Evolutionary conservation across 2,797 vertebrate genomes (phyloP).

Genomic region (Lates japonicus): DNA sequence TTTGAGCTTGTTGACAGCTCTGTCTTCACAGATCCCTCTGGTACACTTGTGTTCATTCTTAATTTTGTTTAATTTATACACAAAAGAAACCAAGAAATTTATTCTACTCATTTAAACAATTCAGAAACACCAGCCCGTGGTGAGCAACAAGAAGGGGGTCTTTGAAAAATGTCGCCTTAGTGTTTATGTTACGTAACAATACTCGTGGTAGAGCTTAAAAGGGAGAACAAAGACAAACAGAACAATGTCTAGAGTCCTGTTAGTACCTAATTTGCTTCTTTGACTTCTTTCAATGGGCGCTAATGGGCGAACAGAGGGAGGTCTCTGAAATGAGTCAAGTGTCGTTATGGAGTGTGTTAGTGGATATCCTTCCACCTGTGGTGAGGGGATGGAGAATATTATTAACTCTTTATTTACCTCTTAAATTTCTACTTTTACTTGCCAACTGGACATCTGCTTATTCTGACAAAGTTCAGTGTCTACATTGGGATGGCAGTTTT

Average conservation of each 20-base stretch:
- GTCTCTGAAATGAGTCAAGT: slow-evolving; percentile 9
- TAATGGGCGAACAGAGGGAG: slow-evolving; percentile 35
- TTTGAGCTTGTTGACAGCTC: slow-evolving; percentile 34
- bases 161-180: slow-evolving; percentile 10
- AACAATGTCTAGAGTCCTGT: slow-evolving; percentile 40
- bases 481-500: too few relatives aligned
- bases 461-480: not conserved
- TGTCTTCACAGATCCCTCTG: not conserved
- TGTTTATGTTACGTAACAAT: slow-evolving; percentile 53
- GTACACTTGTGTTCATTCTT: slow-evolving; percentile 1
- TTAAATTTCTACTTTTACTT: not conserved
- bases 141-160: slow-evolving; percentile 17
- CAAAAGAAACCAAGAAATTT: not conserved
- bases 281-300: slow-evolving; percentile 3
- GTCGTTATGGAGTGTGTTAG: not conserved
- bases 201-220: slow-evolving; percentile 25
- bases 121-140: slow-evolving; percentile 1
- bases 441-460: not conserved
- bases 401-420: not conserved
- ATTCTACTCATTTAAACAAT: too few relatives aligned
- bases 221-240: slow-evolving; percentile 15
- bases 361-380: slow-evolving; percentile 23
- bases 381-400: slow-evolving; percentile 10
- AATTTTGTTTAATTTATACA: slow-evolving; percentile 3
- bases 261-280: slow-evolving; percentile 16